Evolutionary conservation across 1,140 invertebrate genomes (phyloP).

Genomic region (Coelopa frigida): DNA sequence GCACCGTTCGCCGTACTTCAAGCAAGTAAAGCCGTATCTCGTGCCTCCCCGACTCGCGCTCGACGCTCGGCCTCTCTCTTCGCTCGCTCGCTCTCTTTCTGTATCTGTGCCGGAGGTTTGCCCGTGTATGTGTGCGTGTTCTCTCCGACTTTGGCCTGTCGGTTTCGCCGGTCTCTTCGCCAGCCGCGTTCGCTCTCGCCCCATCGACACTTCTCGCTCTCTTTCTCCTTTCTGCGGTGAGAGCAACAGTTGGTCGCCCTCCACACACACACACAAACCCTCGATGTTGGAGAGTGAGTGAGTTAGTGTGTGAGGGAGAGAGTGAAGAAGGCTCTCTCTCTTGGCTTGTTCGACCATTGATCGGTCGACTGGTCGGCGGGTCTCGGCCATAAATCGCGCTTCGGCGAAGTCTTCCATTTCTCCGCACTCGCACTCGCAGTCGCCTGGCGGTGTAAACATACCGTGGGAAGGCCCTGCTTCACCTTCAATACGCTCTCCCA

Average conservation of each 20-base stretch:
- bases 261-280: no score
- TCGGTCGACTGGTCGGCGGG: no score
- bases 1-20: not conserved
- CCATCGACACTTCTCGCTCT: not conserved
- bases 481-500: no score
- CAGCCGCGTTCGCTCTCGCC: not conserved
- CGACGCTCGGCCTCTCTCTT: not conserved
- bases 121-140: not conserved
- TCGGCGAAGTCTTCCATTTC: no score
- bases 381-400: no score
- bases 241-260: not conserved
- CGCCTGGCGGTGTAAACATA: no score
- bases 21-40: not conserved
- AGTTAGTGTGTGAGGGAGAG: not conserved
- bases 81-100: not conserved
- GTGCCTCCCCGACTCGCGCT: not conserved
- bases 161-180: not conserved
- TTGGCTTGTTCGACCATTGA: no score
- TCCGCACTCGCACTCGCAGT: no score
- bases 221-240: not conserved
- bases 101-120: not conserved
- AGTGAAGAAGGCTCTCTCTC: not conserved
- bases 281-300: not conserved
- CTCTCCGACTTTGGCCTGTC: not conserved
- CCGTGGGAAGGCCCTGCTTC: no score